Conservation (phyloP, 2,888 invertebrate species). For the Spialia ferax region DNA sequence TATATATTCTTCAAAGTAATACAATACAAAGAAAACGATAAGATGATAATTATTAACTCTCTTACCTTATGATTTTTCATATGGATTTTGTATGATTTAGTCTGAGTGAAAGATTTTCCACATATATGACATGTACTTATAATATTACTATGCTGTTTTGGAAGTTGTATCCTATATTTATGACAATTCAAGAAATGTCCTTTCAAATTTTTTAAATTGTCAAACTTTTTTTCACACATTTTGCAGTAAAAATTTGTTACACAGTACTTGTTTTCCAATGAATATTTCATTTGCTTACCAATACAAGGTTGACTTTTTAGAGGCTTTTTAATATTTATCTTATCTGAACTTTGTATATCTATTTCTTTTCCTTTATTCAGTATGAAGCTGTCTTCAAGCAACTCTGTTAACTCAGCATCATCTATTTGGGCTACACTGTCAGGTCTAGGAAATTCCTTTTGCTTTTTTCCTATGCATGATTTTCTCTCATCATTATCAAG, state of each 20-base stretch:
- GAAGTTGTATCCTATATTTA: conserved; percentile 51
- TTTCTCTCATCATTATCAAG: conserved; percentile 46
- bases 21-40: no score
- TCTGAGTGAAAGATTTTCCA: conserved; percentile 50
- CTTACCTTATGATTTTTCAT: conserved; percentile 57
- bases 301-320: conserved; percentile 30
- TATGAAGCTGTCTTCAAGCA: conserved; percentile 23
- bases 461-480: background rate
- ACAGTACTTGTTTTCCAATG: conserved; percentile 54
- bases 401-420: conserved; percentile 31
- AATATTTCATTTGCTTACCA: conserved; percentile 29
- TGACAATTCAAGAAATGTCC: conserved; percentile 61
- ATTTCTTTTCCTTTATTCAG: conserved; percentile 35
- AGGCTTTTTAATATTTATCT: conserved; percentile 5
- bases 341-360: conserved; percentile 29
- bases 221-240: conserved; percentile 62
- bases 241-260: conserved; percentile 61
- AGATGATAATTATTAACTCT: background rate
- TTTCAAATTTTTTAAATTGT: conserved; percentile 52
- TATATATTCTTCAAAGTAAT: no score
- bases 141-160: conserved; percentile 29
- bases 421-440: conserved; percentile 16
- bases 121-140: conserved; percentile 58
- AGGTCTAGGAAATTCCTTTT: background rate
- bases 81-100: conserved; percentile 55